Evolutionary conservation across 2,888 invertebrate genomes (phyloP), one percentile per base, ranked within the genome.

Genomic region (Bombylius discolor): DNA sequence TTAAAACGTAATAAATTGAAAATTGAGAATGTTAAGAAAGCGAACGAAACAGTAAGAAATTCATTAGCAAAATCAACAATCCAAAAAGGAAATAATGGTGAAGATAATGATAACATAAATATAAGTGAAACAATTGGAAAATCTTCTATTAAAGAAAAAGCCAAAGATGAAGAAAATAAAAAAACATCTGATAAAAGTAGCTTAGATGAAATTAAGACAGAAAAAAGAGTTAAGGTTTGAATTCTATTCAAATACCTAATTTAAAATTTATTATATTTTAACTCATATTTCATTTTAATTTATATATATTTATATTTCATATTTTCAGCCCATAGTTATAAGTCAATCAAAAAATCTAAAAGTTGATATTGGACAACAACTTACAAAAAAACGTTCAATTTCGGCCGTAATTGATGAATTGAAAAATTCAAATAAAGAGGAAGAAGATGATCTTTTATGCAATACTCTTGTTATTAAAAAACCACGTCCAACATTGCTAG

Each of bases 291-390:
- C n/a, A 42, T 11, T 4, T 11, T 4, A 11, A 42, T 42, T 42
- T 5, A 42, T 42, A 4, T 42, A 1, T 42, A 42, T 11, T 42
- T 42, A 5, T 11, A 6, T 42, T 42, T 42, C 7, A 11, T 11
- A 11, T 12, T 62, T 60, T 12, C 47, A 72, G 72, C 71, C 71
- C 1, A 55, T 70, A 52, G 59, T 70, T 0, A 70, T 71, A 51
- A 67, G 68, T 31, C 71, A 71, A 55, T 64, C 67, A 5, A 72
- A 71, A 55, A 62, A 6, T 9, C n/a, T 70, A 31, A 49, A 60
- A 52, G 8, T 51, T 23, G 42, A 54, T 5, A 52, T 56, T 55
- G 58, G 61, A 47, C 45, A 59, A 13, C 23, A 23, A 23, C 23
- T 23, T 23, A 49, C 58, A 1, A 66, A 66, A 50, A 72, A 70